Conservation (phyloP, 2,797 vertebrate species). For the Acrossocheilus wenchowensis region DNA sequence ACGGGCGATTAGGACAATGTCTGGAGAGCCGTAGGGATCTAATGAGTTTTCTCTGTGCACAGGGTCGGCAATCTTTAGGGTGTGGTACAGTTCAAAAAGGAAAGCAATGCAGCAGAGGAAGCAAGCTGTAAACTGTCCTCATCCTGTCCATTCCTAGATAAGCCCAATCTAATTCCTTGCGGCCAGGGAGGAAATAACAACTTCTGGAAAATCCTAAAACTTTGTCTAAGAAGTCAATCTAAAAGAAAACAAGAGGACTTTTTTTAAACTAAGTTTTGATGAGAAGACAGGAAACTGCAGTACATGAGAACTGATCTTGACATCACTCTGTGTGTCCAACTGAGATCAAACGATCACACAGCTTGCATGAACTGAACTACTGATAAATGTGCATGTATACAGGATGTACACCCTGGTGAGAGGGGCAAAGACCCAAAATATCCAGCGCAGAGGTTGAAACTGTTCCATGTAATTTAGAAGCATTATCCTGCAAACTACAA, state of each 20-base stretch:
- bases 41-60: constrained; percentile 31
- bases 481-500: constrained; percentile 9
- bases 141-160: constrained; percentile 73
- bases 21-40: constrained; percentile 15
- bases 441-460: constrained; percentile 21
- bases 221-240: constrained; percentile 17
- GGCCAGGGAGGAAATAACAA: constrained; percentile 67
- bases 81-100: constrained; percentile 53
- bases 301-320: constrained; percentile 39
- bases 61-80: constrained; percentile 51
- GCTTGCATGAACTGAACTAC: constrained; percentile 15
- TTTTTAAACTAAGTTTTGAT: constrained; percentile 36
- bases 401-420: background rate
- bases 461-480: constrained; percentile 34
- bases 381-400: constrained; percentile 3
- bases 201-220: constrained; percentile 30
- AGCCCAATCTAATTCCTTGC: constrained; percentile 55
- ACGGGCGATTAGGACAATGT: constrained; percentile 32
- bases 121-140: constrained; percentile 65
- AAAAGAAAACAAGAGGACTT: constrained; percentile 13
- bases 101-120: constrained; percentile 62
- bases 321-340: constrained; percentile 13
- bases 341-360: constrained; percentile 21
- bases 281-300: constrained; percentile 19
- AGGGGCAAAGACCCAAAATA: constrained; percentile 48